Percentiles rank a stretch among this genome's conserved stretches.
phyloP scores from a whole-genome alignment of 2,888 invertebrate species.

The Heliconius sara region DNA sequence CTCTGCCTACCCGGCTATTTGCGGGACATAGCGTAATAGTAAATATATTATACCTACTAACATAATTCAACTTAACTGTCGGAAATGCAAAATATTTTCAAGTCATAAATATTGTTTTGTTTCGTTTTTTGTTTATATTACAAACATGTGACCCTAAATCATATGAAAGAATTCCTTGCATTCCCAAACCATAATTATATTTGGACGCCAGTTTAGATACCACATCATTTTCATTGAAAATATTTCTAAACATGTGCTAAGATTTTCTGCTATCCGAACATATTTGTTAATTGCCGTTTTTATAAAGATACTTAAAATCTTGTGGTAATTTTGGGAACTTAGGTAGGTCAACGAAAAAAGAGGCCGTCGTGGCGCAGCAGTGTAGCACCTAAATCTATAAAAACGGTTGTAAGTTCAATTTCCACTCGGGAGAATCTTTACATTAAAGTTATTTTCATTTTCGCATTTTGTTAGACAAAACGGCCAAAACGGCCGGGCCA shows the following conservation, averaged over 20 bases:
- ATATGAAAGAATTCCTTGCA: constrained; percentile 61
- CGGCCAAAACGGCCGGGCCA: no score
- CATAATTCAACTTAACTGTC: neutral
- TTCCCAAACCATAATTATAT: constrained; percentile 57
- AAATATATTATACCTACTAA: neutral
- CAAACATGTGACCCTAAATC: constrained; percentile 59
- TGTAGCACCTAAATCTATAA: no score
- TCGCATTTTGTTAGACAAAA: no score
- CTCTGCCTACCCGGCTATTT: neutral
- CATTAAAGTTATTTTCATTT: no score
- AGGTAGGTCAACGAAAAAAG: neutral
- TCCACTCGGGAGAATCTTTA: no score
- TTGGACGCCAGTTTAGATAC: constrained; percentile 64
- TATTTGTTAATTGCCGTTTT: constrained; percentile 39
- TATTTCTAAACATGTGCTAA: constrained; percentile 45
- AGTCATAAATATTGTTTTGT: neutral
- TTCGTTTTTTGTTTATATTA: constrained; percentile 32
- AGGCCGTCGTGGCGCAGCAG: neutral
- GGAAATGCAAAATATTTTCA: constrained; percentile 11
- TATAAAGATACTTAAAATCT: neutral
- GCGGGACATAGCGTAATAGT: neutral
- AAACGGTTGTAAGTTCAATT: no score
- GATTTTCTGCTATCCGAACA: constrained; percentile 36
- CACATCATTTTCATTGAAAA: constrained; percentile 64
- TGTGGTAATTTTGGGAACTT: neutral